phyloP scores from a whole-genome alignment of 2,797 vertebrate species.

The Carcharodon carcharias region DNA sequence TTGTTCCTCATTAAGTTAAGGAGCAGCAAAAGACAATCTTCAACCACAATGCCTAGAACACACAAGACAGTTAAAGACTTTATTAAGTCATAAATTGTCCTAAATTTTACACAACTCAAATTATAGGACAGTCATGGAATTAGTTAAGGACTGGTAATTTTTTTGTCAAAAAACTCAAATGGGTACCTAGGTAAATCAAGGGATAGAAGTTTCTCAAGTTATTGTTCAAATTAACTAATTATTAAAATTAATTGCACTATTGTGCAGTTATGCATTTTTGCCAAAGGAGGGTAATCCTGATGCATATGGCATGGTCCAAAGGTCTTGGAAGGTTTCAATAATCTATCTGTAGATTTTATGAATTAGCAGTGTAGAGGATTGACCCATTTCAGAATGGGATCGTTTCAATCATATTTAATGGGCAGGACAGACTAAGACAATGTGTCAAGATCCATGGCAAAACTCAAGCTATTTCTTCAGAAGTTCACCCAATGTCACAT shows the following conservation, averaged over 20 bases:
- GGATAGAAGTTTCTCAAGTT: not conserved
- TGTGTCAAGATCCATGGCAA: not conserved
- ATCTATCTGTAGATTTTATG: not conserved
- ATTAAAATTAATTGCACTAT: not conserved
- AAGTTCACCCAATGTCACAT: not conserved
- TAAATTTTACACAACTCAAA: not conserved
- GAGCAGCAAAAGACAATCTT: conserved; percentile 89
- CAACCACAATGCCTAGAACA: conserved; percentile 87
- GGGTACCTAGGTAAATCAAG: not conserved
- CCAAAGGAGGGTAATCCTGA: not conserved
- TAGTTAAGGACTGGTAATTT: not conserved
- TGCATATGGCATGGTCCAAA: not conserved
- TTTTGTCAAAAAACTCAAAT: not conserved
- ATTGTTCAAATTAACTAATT: not conserved
- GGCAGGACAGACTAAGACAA: not conserved
- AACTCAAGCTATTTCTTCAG: not conserved
- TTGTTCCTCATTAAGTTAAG: conserved; percentile 93
- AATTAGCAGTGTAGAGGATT: not conserved
- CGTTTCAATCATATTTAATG: not conserved
- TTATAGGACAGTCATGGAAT: not conserved
- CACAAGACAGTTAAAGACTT: conserved; percentile 7
- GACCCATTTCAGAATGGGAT: not conserved
- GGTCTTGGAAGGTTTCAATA: not conserved
- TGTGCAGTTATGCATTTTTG: not conserved
- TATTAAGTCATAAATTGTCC: not conserved